Evolutionary conservation across 1,140 invertebrate genomes (phyloP).

Genomic region (Nephotettix cincticeps): DNA sequence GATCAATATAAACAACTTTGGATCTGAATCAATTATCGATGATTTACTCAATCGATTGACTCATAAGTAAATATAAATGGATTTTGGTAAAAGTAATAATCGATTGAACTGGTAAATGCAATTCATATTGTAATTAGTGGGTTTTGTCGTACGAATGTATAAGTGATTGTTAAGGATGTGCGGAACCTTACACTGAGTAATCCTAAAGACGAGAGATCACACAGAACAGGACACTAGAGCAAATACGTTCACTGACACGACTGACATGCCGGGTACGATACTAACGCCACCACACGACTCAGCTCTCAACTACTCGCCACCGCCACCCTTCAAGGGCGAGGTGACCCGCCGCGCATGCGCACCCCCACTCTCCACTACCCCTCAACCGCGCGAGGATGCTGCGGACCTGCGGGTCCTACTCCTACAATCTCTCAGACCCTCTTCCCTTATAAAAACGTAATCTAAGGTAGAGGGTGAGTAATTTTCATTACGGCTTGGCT

Average conservation of each 20-base stretch:
- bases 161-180: no score
- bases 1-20: no score
- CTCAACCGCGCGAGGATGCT: not conserved
- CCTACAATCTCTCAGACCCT: not conserved
- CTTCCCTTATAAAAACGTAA: not conserved
- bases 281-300: conserved; percentile 7
- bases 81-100: no score
- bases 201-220: not conserved
- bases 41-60: no score
- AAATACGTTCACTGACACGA: not conserved
- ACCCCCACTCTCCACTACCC: not conserved
- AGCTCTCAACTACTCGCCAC: no score
- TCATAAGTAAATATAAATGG: no score
- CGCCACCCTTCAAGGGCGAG: not conserved
- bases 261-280: not conserved
- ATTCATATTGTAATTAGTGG: no score
- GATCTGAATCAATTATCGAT: no score
- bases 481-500: conserved; percentile 7
- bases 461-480: conserved; percentile 5
- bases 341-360: not conserved
- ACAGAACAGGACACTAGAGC: not conserved
- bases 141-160: no score
- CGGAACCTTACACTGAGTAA: not conserved
- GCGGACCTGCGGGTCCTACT: no score
- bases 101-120: no score